Evolutionary conservation across 2,888 invertebrate species (phyloP), one percentile per base, ranked within the genome.

Genomic region (Catocala sponsa): DNA sequence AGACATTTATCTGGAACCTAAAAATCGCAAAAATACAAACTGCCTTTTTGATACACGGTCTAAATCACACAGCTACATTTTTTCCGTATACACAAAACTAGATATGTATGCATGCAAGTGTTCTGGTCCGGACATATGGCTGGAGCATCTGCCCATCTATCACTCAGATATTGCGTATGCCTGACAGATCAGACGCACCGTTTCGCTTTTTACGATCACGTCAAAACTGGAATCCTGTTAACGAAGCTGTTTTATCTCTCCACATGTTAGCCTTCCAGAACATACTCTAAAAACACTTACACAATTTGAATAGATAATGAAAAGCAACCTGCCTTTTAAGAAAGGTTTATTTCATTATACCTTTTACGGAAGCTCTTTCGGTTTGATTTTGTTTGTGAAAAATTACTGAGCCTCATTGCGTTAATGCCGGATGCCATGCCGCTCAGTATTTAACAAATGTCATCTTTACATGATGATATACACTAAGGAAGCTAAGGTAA

Each of bases 111-210:
- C 82, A 82, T 79, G 75, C 72, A 78, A 78, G 78, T 83, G 68
- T 79, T 72, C 71, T 67, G 69, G 59, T 41, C 65, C 74, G 75
- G 71, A 77, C 76, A 76, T 68, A 68, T 81, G 80, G 78, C 63
- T 60, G 61, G 68, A 75, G 76, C 80, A 79, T 80, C 76, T 79
- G 82, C 75, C 83, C 88, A 91, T 91, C 89, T 80, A 90, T 91
- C 91, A 91, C 80, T 65, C 79, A 70, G 84, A 88, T 88, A 91
- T 85, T 85, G 81, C 84, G 80, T 85, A 65, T 57, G 61, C 48
- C 55, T 60, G 78, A 77, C 76, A 65, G 59, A 66, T 75, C 66
- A 60, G 68, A 70, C 67, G 55, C 46, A 50, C 59, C 56, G 63
- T 65, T 72, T 60, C 56, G 57, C 46, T 74, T 77, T 76, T 78